These are phyloP conservation scores for human (Homo sapiens) DNA, from an alignment of 2,113 vertebrate species.

Conservation along the genomic window DNA sequence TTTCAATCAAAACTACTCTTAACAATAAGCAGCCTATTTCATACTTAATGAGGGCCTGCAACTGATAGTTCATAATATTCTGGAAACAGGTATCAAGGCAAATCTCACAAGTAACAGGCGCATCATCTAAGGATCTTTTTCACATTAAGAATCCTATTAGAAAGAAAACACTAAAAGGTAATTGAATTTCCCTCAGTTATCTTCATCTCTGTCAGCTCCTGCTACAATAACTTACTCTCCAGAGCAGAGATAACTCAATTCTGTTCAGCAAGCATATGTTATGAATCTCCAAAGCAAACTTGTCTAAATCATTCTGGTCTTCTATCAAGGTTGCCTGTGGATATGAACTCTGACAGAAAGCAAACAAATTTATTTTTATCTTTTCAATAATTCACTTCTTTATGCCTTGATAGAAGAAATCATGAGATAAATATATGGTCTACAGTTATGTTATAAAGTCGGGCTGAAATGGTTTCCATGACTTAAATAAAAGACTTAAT, in stretches of 20 bases:
- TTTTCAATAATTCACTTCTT: conserved; percentile 92
- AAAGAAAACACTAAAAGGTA: conserved; percentile 99
- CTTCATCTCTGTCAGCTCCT: conserved; percentile 99
- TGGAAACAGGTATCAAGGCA: conserved; percentile 83
- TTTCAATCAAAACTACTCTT: conserved; percentile 86
- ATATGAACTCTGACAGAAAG: conserved; percentile 95
- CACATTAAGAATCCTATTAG: conserved; percentile 99
- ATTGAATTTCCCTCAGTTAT: conserved; percentile 99
- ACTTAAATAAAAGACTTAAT: conserved; percentile 58
- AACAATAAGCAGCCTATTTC: conserved; percentile 88
- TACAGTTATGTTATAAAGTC: conserved; percentile 76
- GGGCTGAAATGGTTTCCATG: conserved; percentile 67
- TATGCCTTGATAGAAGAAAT: conserved; percentile 83
- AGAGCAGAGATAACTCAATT: conserved; percentile 99
- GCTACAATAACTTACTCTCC: conserved; percentile 99
- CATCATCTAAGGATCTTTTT: conserved; percentile 97
- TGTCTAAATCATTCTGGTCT: conserved; percentile 95
- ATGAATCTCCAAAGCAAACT: conserved; percentile 94
- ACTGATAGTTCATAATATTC: conserved; percentile 88
- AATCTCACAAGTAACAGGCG: conserved; percentile 84
- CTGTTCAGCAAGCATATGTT: conserved; percentile 95
- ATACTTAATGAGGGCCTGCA: conserved; percentile 88
- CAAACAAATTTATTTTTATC: conserved; percentile 97
- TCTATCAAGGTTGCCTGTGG: conserved; percentile 91
- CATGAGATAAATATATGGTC: conserved; percentile 77